Evolutionary conservation across 2,888 invertebrate species (phyloP).

Genomic region (Apeira syringaria): DNA sequence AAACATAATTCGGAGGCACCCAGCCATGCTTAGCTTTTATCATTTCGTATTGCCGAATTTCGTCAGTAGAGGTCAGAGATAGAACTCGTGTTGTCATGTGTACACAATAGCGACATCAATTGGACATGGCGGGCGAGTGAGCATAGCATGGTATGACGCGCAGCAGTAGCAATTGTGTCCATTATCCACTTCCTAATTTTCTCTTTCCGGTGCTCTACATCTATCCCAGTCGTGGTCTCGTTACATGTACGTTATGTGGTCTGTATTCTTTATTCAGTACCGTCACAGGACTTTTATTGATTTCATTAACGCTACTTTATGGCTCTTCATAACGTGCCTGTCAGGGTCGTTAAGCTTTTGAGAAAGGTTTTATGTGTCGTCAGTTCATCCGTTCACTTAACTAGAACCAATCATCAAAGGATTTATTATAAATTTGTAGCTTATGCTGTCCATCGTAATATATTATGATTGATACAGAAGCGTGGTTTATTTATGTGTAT

Average conservation of each 20-base stretch:
- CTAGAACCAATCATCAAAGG: slow-evolving; percentile 3
- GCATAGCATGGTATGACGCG: slow-evolving; percentile 5
- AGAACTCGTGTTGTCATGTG: no score
- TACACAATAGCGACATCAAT: slow-evolving; percentile 14
- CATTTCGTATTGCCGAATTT: no score
- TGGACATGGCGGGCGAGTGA: slow-evolving; percentile 12
- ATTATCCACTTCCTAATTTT: slow-evolving; percentile 79
- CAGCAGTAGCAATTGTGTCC: slow-evolving; percentile 60
- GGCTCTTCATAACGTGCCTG: slow-evolving; percentile 5
- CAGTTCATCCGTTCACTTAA: background rate
- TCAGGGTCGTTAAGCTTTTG: background rate
- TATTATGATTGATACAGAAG: slow-evolving; percentile 23
- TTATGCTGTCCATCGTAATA: slow-evolving; percentile 6
- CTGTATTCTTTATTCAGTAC: background rate
- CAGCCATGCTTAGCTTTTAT: no score
- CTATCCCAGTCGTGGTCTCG: slow-evolving; percentile 15
- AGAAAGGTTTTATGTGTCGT: background rate
- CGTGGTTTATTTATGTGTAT: slow-evolving; percentile 29
- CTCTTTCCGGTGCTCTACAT: slow-evolving; percentile 62
- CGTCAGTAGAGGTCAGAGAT: no score
- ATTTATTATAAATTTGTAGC: slow-evolving; percentile 1
- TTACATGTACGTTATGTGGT: background rate
- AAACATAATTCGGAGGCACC: no score
- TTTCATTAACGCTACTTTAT: slow-evolving; percentile 22
- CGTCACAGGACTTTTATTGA: slow-evolving; percentile 2